A percentile compares a stretch with the other conserved stretches of the same genome.
Evolutionary conservation across 2,888 invertebrate species (phyloP).

Genomic region (Ectemnius cavifrons): DNA sequence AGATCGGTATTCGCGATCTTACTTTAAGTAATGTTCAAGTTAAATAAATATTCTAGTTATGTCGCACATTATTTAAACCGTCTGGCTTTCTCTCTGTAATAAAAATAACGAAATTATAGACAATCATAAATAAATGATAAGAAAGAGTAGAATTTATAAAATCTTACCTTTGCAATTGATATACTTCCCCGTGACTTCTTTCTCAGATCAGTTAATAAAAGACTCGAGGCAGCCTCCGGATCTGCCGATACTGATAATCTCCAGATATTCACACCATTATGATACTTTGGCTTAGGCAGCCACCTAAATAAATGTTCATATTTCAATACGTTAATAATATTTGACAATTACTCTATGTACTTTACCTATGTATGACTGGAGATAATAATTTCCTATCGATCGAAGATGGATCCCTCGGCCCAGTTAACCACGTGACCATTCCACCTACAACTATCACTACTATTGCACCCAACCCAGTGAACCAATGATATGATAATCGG

Average conservation of each 20-base stretch:
- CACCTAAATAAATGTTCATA: conserved; percentile 53
- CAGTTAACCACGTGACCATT: conserved; percentile 82
- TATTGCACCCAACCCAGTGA: conserved; percentile 85
- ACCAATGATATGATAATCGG: conserved; percentile 90
- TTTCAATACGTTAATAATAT: neutral
- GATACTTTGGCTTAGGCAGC: conserved; percentile 62
- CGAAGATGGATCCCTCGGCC: conserved; percentile 78
- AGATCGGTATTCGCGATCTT: neutral
- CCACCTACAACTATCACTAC: conserved; percentile 85
- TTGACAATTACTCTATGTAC: neutral
- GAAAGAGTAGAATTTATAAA: neutral
- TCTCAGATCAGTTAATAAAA: conserved; percentile 42
- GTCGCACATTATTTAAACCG: neutral
- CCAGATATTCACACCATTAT: conserved; percentile 37
- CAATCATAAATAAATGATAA: conserved; percentile 6
- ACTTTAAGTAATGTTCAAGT: neutral
- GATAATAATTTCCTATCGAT: conserved; percentile 82
- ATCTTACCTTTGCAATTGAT: conserved; percentile 16
- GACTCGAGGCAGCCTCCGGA: conserved; percentile 38
- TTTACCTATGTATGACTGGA: conserved; percentile 81
- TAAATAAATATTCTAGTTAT: neutral
- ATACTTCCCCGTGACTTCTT: conserved; percentile 30
- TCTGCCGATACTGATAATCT: conserved; percentile 29
- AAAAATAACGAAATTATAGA: neutral
- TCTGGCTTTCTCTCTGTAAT: conserved; percentile 34